A percentile compares a stretch with the other conserved stretches of the same genome.
Conservation (phyloP, 2,797 vertebrate species). For the Erethizon dorsatum region DNA sequence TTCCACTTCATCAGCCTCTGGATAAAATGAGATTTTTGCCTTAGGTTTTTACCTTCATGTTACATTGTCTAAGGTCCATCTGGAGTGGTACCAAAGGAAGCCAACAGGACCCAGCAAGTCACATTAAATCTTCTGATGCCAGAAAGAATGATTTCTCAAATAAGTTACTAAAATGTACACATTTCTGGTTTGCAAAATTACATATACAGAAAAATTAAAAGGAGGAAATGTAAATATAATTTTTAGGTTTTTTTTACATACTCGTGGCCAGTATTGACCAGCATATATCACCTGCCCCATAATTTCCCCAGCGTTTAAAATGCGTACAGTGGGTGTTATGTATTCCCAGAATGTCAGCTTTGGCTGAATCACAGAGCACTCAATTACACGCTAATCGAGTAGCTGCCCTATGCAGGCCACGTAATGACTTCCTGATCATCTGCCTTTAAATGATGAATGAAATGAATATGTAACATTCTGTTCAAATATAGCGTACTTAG, state of each 20-base stretch:
- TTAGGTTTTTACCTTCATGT: neutral
- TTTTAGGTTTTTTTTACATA: conserved; percentile 56
- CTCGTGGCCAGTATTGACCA: conserved; percentile 80
- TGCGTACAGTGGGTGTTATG: conserved; percentile 87
- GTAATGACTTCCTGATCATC: conserved; percentile 99
- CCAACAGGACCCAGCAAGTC: neutral
- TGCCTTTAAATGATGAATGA: conserved; percentile 99
- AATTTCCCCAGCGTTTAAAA: conserved; percentile 81
- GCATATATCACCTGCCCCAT: conserved; percentile 79
- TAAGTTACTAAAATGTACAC: neutral
- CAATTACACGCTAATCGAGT: conserved; percentile 94
- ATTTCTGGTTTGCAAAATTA: conserved; percentile 62
- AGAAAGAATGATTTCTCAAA: neutral
- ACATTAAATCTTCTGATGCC: conserved; percentile 6
- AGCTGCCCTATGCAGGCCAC: conserved; percentile 95
- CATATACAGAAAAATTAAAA: neutral
- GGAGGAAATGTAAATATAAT: neutral
- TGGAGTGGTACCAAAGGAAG: neutral
- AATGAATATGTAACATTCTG: conserved; percentile 96
- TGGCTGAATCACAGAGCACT: conserved; percentile 91
- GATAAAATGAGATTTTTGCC: neutral
- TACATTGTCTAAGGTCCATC: neutral
- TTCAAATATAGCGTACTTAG: conserved; percentile 93
- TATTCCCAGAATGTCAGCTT: conserved; percentile 90
- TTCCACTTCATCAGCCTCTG: neutral